A percentile compares a stretch with the other conserved stretches of the same genome.
phyloP scores from a whole-genome alignment of 2,797 vertebrate species.

The Thaleichthys pacificus region DNA sequence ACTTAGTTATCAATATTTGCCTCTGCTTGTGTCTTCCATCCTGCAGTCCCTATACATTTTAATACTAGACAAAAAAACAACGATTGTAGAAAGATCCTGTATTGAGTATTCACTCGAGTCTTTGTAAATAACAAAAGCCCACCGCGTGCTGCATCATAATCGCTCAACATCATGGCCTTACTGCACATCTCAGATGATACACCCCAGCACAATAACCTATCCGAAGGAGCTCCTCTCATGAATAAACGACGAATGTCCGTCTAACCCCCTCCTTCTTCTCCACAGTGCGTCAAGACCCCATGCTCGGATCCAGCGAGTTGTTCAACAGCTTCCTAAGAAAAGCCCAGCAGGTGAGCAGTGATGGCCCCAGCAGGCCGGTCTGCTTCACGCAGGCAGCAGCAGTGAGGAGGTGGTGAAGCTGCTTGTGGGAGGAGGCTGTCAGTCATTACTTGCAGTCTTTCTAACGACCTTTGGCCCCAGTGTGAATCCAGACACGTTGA shows the following conservation, averaged over 20 bases:
- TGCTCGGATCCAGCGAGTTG: slow-evolving; percentile 89
- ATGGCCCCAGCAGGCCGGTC: background rate
- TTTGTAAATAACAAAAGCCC: background rate
- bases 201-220: background rate
- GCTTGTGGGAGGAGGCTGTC: slow-evolving; percentile 23
- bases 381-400: slow-evolving; percentile 12
- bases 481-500: slow-evolving; percentile 24
- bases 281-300: slow-evolving; percentile 91
- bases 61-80: no score
- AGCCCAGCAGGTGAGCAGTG: slow-evolving; percentile 90
- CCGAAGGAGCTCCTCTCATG: background rate
- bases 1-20: no score
- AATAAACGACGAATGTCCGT: background rate
- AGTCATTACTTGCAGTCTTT: slow-evolving; percentile 17
- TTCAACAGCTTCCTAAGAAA: slow-evolving; percentile 97
- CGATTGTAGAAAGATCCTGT: no score
- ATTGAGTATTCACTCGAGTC: no score
- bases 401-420: background rate
- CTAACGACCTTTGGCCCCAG: slow-evolving; percentile 37
- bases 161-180: no score
- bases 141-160: no score
- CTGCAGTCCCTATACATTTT: no score
- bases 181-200: background rate
- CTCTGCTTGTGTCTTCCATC: no score
- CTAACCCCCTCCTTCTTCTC: slow-evolving; percentile 1